Evolutionary conservation across 2,888 invertebrate species (phyloP).

Genomic region (Cephus spinipes): DNA sequence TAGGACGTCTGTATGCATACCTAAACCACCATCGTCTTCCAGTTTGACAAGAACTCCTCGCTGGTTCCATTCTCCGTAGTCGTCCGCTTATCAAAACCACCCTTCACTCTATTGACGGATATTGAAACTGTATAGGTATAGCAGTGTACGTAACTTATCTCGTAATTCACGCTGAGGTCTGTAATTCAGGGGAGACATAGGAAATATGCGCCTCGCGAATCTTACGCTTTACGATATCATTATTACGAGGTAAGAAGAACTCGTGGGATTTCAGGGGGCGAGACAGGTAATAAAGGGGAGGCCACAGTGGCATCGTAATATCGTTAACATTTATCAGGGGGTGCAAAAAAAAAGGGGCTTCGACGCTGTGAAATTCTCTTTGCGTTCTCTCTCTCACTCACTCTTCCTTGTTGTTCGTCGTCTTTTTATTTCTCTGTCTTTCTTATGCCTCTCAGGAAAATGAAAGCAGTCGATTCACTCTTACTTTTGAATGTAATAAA

Average conservation of each 20-base stretch:
- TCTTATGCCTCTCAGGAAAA: constrained; percentile 24
- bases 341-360: neutral
- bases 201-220: neutral
- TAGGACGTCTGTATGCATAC: neutral
- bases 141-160: neutral
- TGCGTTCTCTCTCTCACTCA: neutral
- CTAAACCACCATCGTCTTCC: neutral
- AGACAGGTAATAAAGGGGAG: constrained; percentile 6
- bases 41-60: neutral
- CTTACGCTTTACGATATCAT: neutral
- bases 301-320: neutral
- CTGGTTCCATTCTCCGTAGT: neutral
- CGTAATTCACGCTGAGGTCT: neutral
- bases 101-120: neutral
- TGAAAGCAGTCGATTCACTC: constrained; percentile 24
- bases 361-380: neutral
- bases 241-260: neutral
- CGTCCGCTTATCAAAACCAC: neutral
- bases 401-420: constrained; percentile 8
- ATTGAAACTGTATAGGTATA: neutral
- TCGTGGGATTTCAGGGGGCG: neutral
- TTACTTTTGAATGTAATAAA: constrained; percentile 14
- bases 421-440: constrained; percentile 15
- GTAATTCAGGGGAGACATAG: neutral
- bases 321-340: constrained; percentile 6